Evolutionary conservation across 2,797 vertebrate genomes (phyloP), one percentile per base, ranked within the genome.

Genomic region (Buphagus erythrorhynchus): DNA sequence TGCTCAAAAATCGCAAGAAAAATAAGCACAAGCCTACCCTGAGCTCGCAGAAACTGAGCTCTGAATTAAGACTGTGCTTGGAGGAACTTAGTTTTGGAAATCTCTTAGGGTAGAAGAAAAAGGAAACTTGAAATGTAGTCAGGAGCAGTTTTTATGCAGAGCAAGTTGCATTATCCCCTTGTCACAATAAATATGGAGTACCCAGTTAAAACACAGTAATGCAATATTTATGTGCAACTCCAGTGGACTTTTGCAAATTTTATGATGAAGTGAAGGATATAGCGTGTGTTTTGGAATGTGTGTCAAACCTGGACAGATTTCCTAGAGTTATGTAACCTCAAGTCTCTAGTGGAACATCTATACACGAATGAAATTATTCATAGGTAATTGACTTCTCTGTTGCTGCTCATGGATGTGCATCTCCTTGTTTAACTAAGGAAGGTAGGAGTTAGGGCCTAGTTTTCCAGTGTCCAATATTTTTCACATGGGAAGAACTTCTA

Each of bases 151-250:
- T 95, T 80, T 58, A 71, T 78, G 26, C 35, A 72, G 35, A 81
- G 52, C 45, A 89, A 93, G 36, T 16, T 88, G 55, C 72, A 81
- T 90, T 93, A 94, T 72, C 67, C 31, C 48, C 66, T 74, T 88
- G 75, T 93, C 90, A 93, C 45, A 82, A 86, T 59, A 62, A 92
- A 91, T 92, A 55, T 28, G 21, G 31, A 88, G 21, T 65, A 51
- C 22, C 7, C 49, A 31, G 61, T 31, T 80, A 82, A 96, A 96
- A 91, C 25, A 62, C 2, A 72, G 18, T 40, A 80, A 86, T 96
- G 29, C 42, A 96, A 77, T 93, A 97, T 97, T 96, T 83, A 96
- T 96, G 75, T 75, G 67, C 26, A 72, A 65, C 33, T 96, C 65
- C 71, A 42, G 22, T 25, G 46, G 65, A 72, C 54, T 88, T 74